Evolutionary conservation across 2,113 vertebrate species (phyloP).

Genomic region (Coptodon rendalli): DNA sequence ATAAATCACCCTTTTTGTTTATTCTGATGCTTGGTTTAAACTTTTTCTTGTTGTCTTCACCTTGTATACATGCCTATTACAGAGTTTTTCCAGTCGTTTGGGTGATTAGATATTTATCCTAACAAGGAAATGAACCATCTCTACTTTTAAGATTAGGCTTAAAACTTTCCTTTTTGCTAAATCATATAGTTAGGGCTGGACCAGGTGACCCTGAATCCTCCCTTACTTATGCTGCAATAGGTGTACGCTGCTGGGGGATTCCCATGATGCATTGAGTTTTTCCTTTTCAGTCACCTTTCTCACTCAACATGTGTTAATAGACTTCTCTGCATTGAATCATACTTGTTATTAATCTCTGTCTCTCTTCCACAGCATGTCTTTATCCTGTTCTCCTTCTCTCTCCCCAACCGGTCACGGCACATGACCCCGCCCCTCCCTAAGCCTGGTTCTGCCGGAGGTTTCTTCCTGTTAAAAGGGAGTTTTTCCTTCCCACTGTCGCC

Average conservation of each 20-base stretch:
- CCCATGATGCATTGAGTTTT: background rate
- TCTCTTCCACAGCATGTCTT: background rate
- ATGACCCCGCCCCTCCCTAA: accelerated
- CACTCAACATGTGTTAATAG: accelerated
- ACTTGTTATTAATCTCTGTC: accelerated
- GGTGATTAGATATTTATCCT: background rate
- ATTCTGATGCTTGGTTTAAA: background rate
- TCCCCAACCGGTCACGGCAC: accelerated
- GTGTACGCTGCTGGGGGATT: accelerated
- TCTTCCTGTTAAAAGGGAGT: background rate
- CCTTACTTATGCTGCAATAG: background rate
- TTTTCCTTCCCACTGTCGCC: background rate
- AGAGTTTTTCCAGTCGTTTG: background rate
- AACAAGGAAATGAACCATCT: background rate
- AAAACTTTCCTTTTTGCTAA: accelerated
- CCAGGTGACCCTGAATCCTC: accelerated
- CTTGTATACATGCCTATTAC: background rate
- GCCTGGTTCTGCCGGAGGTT: background rate
- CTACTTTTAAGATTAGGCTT: background rate
- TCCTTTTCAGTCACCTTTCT: background rate
- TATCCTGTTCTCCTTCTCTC: background rate
- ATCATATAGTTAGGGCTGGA: background rate
- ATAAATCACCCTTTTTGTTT: background rate
- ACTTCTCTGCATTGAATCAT: accelerated
- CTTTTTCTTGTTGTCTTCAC: background rate